These are phyloP conservation scores for Hozukius guyotensis DNA, from an alignment of 2,797 vertebrate species.

Conservation along the genomic window DNA sequence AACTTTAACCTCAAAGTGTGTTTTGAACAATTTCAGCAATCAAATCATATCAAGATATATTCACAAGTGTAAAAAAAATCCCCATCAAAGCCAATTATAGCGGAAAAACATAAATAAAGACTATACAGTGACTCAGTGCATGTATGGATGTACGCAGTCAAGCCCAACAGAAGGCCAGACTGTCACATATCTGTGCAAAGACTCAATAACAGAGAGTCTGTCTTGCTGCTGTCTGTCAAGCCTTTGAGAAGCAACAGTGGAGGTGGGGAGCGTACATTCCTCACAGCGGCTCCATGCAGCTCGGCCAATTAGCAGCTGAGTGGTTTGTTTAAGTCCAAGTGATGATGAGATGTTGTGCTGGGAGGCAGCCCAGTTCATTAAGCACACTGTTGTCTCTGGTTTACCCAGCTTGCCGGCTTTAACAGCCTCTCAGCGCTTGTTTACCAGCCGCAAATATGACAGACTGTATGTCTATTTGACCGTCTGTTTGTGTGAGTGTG, in stretches of 20 bases:
- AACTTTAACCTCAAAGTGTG: neutral
- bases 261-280: slow-evolving; percentile 76
- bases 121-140: slow-evolving; percentile 16
- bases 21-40: neutral
- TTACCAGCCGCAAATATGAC: slow-evolving; percentile 81
- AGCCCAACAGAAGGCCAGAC: slow-evolving; percentile 60
- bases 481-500: slow-evolving; percentile 75
- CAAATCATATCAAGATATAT: neutral
- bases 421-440: slow-evolving; percentile 76
- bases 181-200: slow-evolving; percentile 74
- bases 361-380: slow-evolving; percentile 82
- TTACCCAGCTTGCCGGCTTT: slow-evolving; percentile 82
- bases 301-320: slow-evolving; percentile 80
- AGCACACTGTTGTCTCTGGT: slow-evolving; percentile 75
- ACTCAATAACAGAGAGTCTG: slow-evolving; percentile 67
- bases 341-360: slow-evolving; percentile 80
- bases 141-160: slow-evolving; percentile 25
- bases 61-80: neutral
- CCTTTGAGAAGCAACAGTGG: slow-evolving; percentile 72
- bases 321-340: slow-evolving; percentile 79
- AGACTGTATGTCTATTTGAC: slow-evolving; percentile 82
- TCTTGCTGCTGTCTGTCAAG: slow-evolving; percentile 74
- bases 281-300: slow-evolving; percentile 75
- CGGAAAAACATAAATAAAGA: slow-evolving; percentile 1
- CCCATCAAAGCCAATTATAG: slow-evolving; percentile 13